Evolutionary conservation across 64 coral and sea anemone genomes (phyloP).

Genomic region (Actinia tenebrosa): DNA sequence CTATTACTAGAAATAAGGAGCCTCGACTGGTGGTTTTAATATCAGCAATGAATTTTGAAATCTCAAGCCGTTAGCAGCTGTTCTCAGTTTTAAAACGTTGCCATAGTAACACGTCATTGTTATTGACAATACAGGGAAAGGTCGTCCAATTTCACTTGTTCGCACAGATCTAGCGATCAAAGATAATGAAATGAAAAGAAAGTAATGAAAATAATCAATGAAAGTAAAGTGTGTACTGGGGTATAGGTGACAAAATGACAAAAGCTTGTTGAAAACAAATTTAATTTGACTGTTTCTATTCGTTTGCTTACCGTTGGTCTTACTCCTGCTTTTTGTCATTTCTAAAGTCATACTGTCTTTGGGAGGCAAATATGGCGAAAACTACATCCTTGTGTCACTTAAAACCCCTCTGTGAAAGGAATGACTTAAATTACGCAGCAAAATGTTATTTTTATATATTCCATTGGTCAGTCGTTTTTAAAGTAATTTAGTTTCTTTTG

Average conservation of each 20-base stretch:
- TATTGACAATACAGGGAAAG: background rate
- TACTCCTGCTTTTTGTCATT: background rate
- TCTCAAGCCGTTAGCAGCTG: slow-evolving; percentile 13
- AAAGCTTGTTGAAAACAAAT: background rate
- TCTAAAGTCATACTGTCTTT: background rate
- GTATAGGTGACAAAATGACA: background rate
- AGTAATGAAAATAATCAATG: background rate
- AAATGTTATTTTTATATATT: background rate
- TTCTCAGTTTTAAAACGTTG: background rate
- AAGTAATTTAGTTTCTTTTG: too few species aligned
- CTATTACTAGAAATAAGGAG: background rate
- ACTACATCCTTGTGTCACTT: background rate
- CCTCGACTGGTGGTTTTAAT: background rate
- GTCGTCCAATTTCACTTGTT: slow-evolving; percentile 1
- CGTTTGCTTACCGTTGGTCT: background rate
- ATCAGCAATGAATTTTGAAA: background rate
- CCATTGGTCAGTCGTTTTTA: too few species aligned
- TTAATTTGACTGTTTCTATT: background rate
- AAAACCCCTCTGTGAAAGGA: background rate
- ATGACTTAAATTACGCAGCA: background rate
- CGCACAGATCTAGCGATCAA: background rate
- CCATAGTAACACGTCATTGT: background rate
- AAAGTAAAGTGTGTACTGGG: background rate
- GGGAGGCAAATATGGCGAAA: background rate
- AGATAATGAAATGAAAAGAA: slow-evolving; percentile 3